A percentile compares a stretch with the other conserved stretches of the same genome.
These are phyloP conservation scores for Apamea crenata DNA, from an alignment of 2,888 invertebrate genomes.

Conservation along the genomic window DNA sequence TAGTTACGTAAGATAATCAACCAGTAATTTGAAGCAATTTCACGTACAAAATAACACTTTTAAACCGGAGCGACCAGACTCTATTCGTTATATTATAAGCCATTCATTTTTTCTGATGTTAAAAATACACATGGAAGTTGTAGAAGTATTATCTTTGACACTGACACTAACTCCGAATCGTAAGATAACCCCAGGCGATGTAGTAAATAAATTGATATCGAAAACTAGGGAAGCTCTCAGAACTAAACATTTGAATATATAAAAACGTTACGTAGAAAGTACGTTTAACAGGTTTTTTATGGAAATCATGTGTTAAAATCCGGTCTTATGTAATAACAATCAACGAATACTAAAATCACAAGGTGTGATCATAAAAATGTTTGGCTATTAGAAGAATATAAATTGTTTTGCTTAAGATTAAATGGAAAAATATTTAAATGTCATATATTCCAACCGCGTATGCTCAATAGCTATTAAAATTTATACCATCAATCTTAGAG, in stretches of 20 bases:
- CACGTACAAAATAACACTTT: constrained; percentile 59
- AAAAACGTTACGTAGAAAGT: constrained; percentile 64
- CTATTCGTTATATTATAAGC: constrained; percentile 32
- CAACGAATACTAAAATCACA: constrained; percentile 47
- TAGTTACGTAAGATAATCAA: constrained; percentile 63
- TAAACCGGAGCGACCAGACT: constrained; percentile 55
- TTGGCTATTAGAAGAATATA: constrained; percentile 47
- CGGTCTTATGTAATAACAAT: constrained; percentile 61
- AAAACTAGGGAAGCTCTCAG: constrained; percentile 51
- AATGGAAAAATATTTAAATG: constrained; percentile 61
- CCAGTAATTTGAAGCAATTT: constrained; percentile 71
- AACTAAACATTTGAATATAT: constrained; percentile 39
- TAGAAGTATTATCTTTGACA: constrained; percentile 56
- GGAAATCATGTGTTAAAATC: constrained; percentile 54
- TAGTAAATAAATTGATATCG: constrained; percentile 41
- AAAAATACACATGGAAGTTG: constrained; percentile 33
- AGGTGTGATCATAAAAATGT: constrained; percentile 37
- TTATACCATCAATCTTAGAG: constrained; percentile 61
- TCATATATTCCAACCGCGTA: constrained; percentile 54
- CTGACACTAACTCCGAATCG: constrained; percentile 52
- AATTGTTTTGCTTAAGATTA: constrained; percentile 42
- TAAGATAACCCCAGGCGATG: constrained; percentile 60
- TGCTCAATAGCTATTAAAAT: constrained; percentile 55
- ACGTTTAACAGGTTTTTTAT: constrained; percentile 63
- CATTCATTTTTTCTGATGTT: constrained; percentile 38